Evolutionary conservation across 2,113 vertebrate genomes (phyloP).

Genomic region (Corythornis vintsioides): DNA sequence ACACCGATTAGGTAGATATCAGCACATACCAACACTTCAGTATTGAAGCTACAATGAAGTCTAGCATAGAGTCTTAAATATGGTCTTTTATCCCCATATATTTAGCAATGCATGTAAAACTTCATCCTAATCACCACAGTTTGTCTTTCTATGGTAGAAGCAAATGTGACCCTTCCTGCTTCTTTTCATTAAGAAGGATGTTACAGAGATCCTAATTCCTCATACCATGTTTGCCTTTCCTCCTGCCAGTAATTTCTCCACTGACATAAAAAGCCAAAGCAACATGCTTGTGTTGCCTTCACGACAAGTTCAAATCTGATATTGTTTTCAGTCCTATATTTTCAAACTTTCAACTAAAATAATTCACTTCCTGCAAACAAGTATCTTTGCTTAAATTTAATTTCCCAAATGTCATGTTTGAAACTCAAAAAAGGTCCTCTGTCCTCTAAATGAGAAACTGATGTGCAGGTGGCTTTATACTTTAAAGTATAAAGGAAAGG

Average conservation of each 20-base stretch:
- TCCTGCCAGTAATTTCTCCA: neutral
- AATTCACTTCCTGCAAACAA: neutral
- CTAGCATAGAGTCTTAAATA: neutral
- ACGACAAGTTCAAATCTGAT: neutral
- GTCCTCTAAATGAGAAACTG: neutral
- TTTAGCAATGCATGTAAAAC: neutral
- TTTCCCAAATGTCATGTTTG: neutral
- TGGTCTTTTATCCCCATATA: neutral
- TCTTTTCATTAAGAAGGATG: neutral
- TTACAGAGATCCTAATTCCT: neutral
- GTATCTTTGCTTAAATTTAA: neutral
- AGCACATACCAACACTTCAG: neutral
- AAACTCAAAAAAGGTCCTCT: neutral
- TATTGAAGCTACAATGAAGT: neutral
- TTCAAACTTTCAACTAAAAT: neutral
- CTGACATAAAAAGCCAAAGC: neutral
- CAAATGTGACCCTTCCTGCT: neutral
- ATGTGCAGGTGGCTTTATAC: neutral
- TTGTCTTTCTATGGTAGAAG: neutral
- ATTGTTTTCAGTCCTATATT: neutral
- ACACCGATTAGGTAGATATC: neutral
- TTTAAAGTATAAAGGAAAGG: fast-evolving
- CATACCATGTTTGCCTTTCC: neutral
- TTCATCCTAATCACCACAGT: neutral
- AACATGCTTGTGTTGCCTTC: neutral